Base-by-base conservation (phyloP, 2,113 vertebrate genomes). In the Canis aureus region DNA sequence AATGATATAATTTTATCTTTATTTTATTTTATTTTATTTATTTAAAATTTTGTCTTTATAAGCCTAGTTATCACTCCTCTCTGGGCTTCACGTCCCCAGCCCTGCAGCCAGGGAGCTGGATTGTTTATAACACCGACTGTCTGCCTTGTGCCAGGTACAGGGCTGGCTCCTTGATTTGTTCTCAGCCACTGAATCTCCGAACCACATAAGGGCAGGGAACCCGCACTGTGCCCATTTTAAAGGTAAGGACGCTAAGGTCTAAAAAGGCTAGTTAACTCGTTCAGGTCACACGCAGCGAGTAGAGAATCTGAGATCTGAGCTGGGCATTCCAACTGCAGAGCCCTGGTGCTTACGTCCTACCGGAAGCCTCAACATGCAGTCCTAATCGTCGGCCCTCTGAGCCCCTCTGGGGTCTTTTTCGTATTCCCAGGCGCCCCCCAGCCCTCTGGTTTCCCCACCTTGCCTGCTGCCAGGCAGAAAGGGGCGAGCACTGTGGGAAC, bases 401-500 rank as follows among this genome's bases (percentile, higher is more conserved):
- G 38, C 51, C 13, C 2, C 53, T n/a, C 66, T 25, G 43, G 84
- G 5, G 6, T 51, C 20, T 66, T 71, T 62, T 38, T 82, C 81
- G 29, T 2, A 13, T 82, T 43, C 32, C 32, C 81, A 25, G 57
- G 13, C 25, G 19, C 66, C 53, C 59, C 51, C 55, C 2, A 2
- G 19, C 32, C 55, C 51, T 92, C 55, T 49, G 0, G 15, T 25
- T 13, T 27, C 92, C 15, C 60, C 20, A 1, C 73, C 90, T 57
- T 32, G 69, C 59, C 74, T 1, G 5, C 53, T 88, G 20, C n/a
- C 25, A 23, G 57, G 43, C 71, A 35, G 85, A 89, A 94, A 53
- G 94, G 89, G 71, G 93, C 91, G 78, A 32, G 51, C 38, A 64
- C 85, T 53, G 8, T 91, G 81, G 53, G 85, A 97, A 91, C 84